These are phyloP conservation scores for Cepaea nemoralis DNA, from an alignment of 1,140 invertebrate genomes.

Conservation along the genomic window DNA sequence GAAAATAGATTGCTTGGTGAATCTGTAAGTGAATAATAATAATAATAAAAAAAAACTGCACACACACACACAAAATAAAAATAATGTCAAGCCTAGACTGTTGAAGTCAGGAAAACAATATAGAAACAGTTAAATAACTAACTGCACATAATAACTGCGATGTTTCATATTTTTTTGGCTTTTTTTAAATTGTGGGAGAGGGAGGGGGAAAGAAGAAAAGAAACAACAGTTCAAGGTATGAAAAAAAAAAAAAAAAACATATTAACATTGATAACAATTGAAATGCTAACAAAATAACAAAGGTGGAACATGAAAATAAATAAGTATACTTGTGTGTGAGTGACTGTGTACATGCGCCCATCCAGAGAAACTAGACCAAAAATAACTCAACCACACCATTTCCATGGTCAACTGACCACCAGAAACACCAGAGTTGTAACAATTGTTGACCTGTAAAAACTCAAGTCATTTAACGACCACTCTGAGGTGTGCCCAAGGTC, in stretches of 20 bases:
- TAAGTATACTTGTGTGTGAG: not conserved
- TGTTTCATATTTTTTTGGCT: not conserved
- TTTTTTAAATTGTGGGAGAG: not conserved
- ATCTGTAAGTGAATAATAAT: conserved; percentile 29
- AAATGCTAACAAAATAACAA: not conserved
- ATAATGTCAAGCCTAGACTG: conserved; percentile 4
- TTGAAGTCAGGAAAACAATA: not conserved
- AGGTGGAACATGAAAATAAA: not conserved
- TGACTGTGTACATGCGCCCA: too few relatives aligned
- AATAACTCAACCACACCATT: too few relatives aligned
- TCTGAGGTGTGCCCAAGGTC: too few relatives aligned
- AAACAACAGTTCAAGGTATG: not conserved
- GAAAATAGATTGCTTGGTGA: not conserved
- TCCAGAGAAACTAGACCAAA: too few relatives aligned
- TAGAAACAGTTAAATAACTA: not conserved
- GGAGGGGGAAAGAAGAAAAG: not conserved
- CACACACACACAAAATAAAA: too few relatives aligned
- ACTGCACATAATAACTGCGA: not conserved
- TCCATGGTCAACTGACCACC: too few relatives aligned
- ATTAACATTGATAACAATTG: not conserved
- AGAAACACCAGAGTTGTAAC: too few relatives aligned
- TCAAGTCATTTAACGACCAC: too few relatives aligned
- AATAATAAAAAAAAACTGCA: too few relatives aligned
- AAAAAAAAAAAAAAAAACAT: not conserved
- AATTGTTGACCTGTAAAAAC: too few relatives aligned